Percentiles rank a stretch among this genome's conserved stretches.
phyloP scores from a whole-genome alignment of 2,797 vertebrate genomes.

The Mormyrus proboscirostris region DNA sequence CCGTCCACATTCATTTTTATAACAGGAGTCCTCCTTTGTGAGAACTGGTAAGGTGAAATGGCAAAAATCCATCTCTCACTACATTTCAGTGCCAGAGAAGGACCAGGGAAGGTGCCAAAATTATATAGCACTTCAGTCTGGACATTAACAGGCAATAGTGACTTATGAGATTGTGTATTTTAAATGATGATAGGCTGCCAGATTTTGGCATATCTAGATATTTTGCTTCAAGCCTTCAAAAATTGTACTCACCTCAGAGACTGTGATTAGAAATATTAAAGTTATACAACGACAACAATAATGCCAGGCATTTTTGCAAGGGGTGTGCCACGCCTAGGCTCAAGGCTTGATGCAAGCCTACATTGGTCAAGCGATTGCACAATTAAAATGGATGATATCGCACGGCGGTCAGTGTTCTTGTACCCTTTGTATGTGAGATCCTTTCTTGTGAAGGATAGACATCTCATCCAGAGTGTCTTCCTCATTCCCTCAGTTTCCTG shows the following conservation, averaged over 20 bases:
- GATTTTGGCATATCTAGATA: slow-evolving; percentile 71
- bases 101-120: slow-evolving; percentile 60
- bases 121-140: slow-evolving; percentile 71
- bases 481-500: neutral
- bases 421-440: neutral
- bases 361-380: neutral
- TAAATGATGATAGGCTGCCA: slow-evolving; percentile 69
- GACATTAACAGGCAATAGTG: slow-evolving; percentile 67
- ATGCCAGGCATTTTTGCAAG: neutral
- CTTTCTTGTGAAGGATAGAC: neutral
- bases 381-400: neutral
- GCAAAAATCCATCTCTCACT: neutral
- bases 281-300: neutral
- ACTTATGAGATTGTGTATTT: slow-evolving; percentile 46
- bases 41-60: neutral
- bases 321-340: neutral
- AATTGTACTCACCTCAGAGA: slow-evolving; percentile 53
- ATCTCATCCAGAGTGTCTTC: neutral
- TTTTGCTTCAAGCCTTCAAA: slow-evolving; percentile 63
- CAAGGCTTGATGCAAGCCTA: neutral
- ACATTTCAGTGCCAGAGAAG: neutral
- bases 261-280: slow-evolving; percentile 40
- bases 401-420: neutral
- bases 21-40: neutral
- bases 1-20: neutral